Conservation (phyloP, 2,113 vertebrate genomes). For the Coryphaenoides rupestris region DNA sequence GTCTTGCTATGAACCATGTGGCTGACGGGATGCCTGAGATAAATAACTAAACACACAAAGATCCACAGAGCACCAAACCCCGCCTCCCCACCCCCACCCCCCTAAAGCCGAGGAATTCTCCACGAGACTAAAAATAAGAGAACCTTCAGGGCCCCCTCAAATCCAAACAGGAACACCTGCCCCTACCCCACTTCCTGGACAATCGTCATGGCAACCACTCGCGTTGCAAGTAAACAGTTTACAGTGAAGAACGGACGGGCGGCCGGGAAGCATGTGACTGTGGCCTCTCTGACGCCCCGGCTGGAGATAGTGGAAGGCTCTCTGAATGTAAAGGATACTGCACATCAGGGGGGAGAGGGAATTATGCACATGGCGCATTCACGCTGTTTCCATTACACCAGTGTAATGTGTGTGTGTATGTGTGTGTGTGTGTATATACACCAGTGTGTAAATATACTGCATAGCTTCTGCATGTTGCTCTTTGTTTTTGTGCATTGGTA, state of each 20-base stretch:
- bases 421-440: no score
- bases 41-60: conserved; percentile 64
- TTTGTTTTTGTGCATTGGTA: no score
- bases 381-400: no score
- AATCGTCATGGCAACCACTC: conserved; percentile 41
- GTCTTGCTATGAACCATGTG: conserved; percentile 66
- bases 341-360: conserved; percentile 12
- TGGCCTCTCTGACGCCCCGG: conserved; percentile 25
- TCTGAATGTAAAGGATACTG: conserved; percentile 7
- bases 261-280: conserved; percentile 26
- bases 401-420: no score
- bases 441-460: background rate
- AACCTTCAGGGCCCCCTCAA: conserved; percentile 31
- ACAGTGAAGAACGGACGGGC: conserved; percentile 36
- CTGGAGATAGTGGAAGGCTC: conserved; percentile 13
- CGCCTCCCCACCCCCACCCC: no score
- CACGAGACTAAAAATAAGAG: conserved; percentile 47
- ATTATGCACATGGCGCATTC: background rate
- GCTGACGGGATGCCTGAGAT: conserved; percentile 52
- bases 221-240: conserved; percentile 67
- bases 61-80: no score
- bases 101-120: conserved; percentile 37
- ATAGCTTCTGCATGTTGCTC: no score
- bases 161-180: conserved; percentile 76
- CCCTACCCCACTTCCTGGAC: conserved; percentile 19